These are phyloP conservation scores for Apodemus speciosus DNA, from an alignment of 2,113 vertebrate genomes.

Conservation along the genomic window DNA sequence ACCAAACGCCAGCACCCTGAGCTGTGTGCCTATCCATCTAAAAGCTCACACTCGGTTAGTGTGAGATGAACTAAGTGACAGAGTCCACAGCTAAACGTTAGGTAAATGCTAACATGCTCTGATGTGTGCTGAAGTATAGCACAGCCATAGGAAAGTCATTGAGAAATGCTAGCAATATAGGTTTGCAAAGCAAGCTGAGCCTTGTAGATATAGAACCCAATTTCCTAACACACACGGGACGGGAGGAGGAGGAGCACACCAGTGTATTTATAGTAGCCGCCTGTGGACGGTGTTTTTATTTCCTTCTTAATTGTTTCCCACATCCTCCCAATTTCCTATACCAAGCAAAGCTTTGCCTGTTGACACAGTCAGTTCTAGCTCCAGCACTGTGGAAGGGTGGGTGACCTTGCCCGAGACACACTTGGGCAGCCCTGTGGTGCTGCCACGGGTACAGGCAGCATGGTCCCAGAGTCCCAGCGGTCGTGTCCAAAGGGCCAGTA, in stretches of 20 bases:
- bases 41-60: no score
- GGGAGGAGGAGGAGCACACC: no score
- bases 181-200: background rate
- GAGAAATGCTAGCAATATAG: background rate
- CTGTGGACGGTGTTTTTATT: background rate
- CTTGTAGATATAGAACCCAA: no score
- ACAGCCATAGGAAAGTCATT: background rate
- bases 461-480: no score
- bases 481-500: background rate
- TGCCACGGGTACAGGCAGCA: background rate
- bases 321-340: background rate
- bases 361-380: background rate
- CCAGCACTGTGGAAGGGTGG: background rate
- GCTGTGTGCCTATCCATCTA: background rate
- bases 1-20: background rate
- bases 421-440: background rate
- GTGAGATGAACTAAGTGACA: background rate
- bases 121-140: background rate
- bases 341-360: background rate
- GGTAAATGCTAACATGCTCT: background rate
- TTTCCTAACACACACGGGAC: background rate
- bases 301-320: background rate
- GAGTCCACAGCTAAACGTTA: background rate
- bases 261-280: background rate
- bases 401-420: no score